These are phyloP conservation scores for Ecliptopera silaceata DNA, from an alignment of 2,888 invertebrate genomes.

Conservation along the genomic window DNA sequence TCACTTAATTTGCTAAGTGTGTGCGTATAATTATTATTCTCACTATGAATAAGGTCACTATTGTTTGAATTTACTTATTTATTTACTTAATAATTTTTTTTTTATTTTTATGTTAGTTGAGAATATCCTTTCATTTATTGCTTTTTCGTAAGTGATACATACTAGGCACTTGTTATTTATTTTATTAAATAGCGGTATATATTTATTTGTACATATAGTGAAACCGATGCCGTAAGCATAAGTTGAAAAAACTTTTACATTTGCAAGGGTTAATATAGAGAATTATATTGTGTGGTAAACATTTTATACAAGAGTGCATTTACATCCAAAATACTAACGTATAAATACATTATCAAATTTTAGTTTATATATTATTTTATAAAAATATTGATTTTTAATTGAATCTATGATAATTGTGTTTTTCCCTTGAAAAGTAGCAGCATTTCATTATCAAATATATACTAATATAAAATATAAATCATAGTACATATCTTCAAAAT, in stretches of 20 bases:
- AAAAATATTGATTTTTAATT: slow-evolving; percentile 12
- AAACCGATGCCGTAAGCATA: background rate
- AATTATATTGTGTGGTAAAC: background rate
- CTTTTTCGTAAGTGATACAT: too few species aligned
- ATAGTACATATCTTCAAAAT: too few species aligned
- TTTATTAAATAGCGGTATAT: too few species aligned
- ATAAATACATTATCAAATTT: background rate
- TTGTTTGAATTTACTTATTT: background rate
- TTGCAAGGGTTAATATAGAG: background rate
- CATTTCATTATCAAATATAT: too few species aligned
- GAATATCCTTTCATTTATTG: too few species aligned
- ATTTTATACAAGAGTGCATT: background rate
- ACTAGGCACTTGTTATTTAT: too few species aligned
- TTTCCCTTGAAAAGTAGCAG: background rate
- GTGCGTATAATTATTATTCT: background rate
- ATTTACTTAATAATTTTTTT: too few species aligned
- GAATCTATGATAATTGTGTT: slow-evolving; percentile 1
- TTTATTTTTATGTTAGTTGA: too few species aligned
- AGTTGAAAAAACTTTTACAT: background rate
- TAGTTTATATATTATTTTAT: background rate
- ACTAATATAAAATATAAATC: too few species aligned
- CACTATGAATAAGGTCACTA: background rate
- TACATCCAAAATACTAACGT: background rate
- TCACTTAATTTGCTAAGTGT: background rate
- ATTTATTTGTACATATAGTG: background rate